Evolutionary conservation across 2,888 invertebrate genomes (phyloP).

Genomic region (Limnephilus auricula): DNA sequence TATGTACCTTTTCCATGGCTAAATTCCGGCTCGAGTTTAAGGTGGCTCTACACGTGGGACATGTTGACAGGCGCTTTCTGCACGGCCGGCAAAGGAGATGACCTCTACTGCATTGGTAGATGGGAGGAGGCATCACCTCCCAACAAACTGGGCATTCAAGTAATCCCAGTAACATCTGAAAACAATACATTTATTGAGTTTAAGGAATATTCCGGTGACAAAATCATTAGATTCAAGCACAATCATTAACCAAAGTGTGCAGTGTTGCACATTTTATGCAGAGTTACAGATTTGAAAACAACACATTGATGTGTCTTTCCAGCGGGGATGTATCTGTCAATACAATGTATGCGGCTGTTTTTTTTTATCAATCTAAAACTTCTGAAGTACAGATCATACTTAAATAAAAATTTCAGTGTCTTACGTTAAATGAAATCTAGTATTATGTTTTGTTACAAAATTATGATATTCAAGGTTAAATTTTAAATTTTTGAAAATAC

Average conservation of each 20-base stretch:
- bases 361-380: no score
- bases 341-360: no score
- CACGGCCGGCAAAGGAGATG: slow-evolving; percentile 80
- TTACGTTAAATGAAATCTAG: no score
- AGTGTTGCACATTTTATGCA: background rate
- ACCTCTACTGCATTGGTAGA: slow-evolving; percentile 81
- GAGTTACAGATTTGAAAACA: background rate
- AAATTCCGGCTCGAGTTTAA: slow-evolving; percentile 76
- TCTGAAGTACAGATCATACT: no score
- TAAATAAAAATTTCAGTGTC: no score
- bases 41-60: slow-evolving; percentile 80
- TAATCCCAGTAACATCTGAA: slow-evolving; percentile 73
- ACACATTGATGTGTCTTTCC: background rate
- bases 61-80: slow-evolving; percentile 76
- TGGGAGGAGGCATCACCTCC: slow-evolving; percentile 80
- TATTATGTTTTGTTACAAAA: no score
- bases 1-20: slow-evolving; percentile 76
- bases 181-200: background rate
- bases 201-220: no score
- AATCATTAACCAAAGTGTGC: background rate
- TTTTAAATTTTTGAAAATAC: no score
- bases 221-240: no score
- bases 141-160: slow-evolving; percentile 82
- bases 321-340: background rate
- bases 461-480: no score